Evolutionary conservation across 2,888 invertebrate species (phyloP), one percentile per base, ranked within the genome.

Genomic region (Conchocele bisecta): DNA sequence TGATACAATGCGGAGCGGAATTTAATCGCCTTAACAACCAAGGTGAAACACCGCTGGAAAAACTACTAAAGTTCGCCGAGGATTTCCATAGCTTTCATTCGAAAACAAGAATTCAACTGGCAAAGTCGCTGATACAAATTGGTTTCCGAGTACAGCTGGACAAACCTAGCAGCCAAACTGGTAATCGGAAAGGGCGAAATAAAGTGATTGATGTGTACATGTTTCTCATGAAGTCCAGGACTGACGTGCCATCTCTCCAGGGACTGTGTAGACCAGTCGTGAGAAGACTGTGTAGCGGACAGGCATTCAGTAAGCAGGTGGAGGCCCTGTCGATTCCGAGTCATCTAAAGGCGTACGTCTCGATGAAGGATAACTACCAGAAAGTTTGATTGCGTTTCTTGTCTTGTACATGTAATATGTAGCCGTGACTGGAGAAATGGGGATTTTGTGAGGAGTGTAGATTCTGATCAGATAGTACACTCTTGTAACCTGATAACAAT

Each of bases 21-120:
- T 69, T 83, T 9, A 85, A 85, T 51, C n/a, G 64, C 7, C 9
- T 56, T 15, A 85, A 83, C 54, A 64, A 63, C 22, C 56, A 75
- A 0, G 76, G 78, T 33, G 76, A 83, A 65, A 82, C 85, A 1
- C 83, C 85, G 9, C 65, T 85, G 13, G 67, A 73, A 48, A 79
- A 78, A 48, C 59, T 85, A 15, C 50, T 85, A n/a, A 74, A 70
- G 58, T 79, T 70, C 57, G 76, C 78, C 7, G 39, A 68, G n/a
- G 65, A 75, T 24, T 26, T 33, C 17, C 64, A 64, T 15, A 74
- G 77, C 60, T 83, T 82, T 58, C 82, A 83, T 59, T 69, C 82
- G 20, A 75, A 76, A 53, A 77, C 75, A 26, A 74, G 84, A 41
- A 54, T 75, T 9, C 51, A 57, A 13, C 44, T 83, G 35, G 83